Evolutionary conservation across 2,113 vertebrate genomes (phyloP).

Genomic region (Semicossyphus pulcher): DNA sequence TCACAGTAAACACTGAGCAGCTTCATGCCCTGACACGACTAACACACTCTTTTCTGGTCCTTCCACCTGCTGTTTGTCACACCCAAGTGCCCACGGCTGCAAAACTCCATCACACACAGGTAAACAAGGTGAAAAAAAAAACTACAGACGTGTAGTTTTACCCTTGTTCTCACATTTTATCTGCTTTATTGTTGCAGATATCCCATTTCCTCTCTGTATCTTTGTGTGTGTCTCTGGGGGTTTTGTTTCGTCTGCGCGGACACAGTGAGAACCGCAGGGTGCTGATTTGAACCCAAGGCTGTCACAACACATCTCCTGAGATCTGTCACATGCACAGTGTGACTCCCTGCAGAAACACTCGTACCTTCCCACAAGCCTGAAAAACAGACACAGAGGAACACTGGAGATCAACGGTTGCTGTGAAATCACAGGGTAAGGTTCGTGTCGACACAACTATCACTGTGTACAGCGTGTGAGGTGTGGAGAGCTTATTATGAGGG

Average conservation of each 20-base stretch:
- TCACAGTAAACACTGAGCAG: conserved; percentile 34
- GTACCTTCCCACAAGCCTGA: conserved; percentile 57
- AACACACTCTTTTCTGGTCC: conserved; percentile 59
- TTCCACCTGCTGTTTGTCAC: conserved; percentile 67
- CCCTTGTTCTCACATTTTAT: neutral
- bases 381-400: conserved; percentile 23
- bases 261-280: conserved; percentile 19
- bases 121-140: conserved; percentile 14
- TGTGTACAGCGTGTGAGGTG: too few relatives aligned
- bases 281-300: conserved; percentile 39
- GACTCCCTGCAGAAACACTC: conserved; percentile 29
- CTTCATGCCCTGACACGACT: conserved; percentile 63
- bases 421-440: too few relatives aligned
- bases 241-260: conserved; percentile 53
- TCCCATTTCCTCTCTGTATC: conserved; percentile 36
- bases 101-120: conserved; percentile 14
- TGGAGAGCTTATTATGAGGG: neutral
- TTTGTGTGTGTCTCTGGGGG: neutral
- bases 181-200: conserved; percentile 21
- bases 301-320: conserved; percentile 47
- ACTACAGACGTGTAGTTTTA: neutral
- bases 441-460: too few relatives aligned
- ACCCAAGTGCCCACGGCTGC: conserved; percentile 33
- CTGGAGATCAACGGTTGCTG: neutral
- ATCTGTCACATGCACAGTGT: neutral